phyloP scores from a whole-genome alignment of 2,888 invertebrate species.

The Noctua janthina region DNA sequence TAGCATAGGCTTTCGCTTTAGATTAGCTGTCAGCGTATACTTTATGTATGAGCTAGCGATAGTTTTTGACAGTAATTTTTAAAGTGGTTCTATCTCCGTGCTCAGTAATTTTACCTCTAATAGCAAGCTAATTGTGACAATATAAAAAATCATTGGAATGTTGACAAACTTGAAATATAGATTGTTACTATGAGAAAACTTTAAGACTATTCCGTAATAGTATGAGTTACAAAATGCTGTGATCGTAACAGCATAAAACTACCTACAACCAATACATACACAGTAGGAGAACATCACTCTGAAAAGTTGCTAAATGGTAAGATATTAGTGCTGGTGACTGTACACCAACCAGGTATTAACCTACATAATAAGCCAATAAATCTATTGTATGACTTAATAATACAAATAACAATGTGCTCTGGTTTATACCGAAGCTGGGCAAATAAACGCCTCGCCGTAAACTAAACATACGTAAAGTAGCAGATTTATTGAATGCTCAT shows the following conservation, averaged over 20 bases:
- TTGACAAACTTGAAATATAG: background rate
- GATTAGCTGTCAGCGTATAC: background rate
- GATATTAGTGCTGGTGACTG: background rate
- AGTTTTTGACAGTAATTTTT: background rate
- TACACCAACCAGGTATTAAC: conserved; percentile 34
- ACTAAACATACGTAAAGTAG: conserved; percentile 36
- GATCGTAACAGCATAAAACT: too few species aligned
- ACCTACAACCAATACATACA: too few species aligned
- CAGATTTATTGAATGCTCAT: conserved; percentile 47
- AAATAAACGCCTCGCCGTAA: conserved; percentile 43
- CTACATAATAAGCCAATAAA: conserved; percentile 46
- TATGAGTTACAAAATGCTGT: too few species aligned
- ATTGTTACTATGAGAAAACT: background rate
- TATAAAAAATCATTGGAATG: background rate
- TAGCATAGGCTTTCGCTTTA: background rate
- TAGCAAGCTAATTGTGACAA: background rate
- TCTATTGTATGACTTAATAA: conserved; percentile 50
- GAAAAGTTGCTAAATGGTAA: background rate
- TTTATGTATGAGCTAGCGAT: background rate
- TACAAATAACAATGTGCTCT: conserved; percentile 44
- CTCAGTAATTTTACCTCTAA: background rate
- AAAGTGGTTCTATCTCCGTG: background rate
- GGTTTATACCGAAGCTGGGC: conserved; percentile 30
- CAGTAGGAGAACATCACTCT: background rate
- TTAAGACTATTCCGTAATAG: background rate